Conservation (phyloP, 2,888 invertebrate species). For the Laspeyria flexula region DNA sequence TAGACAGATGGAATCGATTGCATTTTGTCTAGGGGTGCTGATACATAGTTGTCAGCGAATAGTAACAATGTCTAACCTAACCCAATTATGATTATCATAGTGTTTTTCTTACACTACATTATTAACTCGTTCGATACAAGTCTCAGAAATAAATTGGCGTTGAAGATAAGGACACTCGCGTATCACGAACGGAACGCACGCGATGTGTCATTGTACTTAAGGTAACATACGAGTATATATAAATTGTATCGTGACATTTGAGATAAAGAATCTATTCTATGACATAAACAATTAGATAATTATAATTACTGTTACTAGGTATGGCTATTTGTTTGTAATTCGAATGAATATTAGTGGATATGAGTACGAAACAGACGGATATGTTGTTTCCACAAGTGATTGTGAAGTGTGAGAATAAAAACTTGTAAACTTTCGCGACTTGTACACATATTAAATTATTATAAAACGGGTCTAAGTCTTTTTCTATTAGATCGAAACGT, state of each 20-base stretch:
- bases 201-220: neutral
- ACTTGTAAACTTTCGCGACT: no score
- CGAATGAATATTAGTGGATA: no score
- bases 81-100: neutral
- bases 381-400: no score
- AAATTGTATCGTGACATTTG: neutral
- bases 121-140: neutral
- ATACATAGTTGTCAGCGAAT: no score
- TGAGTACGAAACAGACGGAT: no score
- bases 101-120: conserved; percentile 10
- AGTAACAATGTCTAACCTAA: neutral
- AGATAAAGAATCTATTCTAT: neutral
- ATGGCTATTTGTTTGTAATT: neutral
- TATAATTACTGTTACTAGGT: neutral
- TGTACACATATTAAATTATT: no score
- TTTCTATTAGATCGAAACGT: no score
- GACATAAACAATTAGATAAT: neutral
- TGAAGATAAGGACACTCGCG: conserved; percentile 22
- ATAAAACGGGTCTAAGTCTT: no score
- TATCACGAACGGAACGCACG: conserved; percentile 10
- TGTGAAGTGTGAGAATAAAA: no score
- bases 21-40: no score
- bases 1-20: no score
- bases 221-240: neutral
- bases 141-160: conserved; percentile 17